A percentile compares a stretch with the other conserved stretches of the same genome.
Evolutionary conservation across 2,113 vertebrate genomes (phyloP).

Genomic region (Ellobius talpinus): DNA sequence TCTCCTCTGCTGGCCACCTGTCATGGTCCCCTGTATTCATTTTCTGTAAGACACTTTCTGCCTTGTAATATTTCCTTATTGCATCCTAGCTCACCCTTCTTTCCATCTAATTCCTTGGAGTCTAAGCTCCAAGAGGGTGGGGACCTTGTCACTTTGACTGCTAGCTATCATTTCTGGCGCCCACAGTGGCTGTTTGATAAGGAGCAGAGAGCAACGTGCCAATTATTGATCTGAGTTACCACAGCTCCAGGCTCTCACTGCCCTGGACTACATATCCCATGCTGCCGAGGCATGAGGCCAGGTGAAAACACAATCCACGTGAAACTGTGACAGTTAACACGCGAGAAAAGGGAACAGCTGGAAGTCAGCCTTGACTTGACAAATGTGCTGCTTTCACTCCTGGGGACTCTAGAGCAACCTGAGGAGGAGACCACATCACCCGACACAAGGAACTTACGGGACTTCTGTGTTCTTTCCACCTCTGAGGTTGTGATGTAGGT

Average conservation of each 20-base stretch:
- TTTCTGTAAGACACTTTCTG: not conserved
- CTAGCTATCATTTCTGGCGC: not conserved
- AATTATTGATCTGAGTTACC: not conserved
- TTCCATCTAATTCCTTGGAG: not conserved
- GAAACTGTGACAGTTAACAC: not conserved
- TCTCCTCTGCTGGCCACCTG: not conserved
- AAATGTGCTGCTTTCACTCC: not conserved
- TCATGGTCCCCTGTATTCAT: not conserved
- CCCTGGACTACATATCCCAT: not conserved
- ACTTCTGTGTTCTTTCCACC: too few species aligned
- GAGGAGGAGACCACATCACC: not conserved
- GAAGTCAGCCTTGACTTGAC: not conserved
- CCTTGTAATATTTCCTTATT: not conserved
- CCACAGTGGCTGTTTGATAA: not conserved
- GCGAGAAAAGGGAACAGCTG: not conserved
- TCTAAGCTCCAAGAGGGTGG: not conserved
- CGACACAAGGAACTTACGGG: not conserved
- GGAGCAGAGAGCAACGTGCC: not conserved
- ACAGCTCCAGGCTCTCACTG: not conserved
- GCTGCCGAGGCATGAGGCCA: not conserved
- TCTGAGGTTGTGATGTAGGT: not conserved
- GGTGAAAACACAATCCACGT: not conserved
- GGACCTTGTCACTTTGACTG: too few species aligned
- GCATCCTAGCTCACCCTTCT: not conserved
- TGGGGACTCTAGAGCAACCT: not conserved